Conservation (phyloP, 2,888 invertebrate species). For the Chymomyza fuscimana region DNA sequence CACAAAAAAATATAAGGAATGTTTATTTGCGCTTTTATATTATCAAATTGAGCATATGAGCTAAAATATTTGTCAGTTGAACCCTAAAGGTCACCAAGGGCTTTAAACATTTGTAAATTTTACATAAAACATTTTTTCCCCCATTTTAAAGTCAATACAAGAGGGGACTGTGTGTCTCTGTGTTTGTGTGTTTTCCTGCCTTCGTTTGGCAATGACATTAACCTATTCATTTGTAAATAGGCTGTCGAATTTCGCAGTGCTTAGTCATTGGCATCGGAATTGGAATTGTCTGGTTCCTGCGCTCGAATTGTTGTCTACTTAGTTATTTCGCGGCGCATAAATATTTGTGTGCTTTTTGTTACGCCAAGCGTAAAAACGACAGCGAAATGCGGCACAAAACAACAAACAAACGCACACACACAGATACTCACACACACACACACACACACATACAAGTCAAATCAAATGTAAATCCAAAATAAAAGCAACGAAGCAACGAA, state of each 20-base stretch:
- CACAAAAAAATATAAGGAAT: background rate
- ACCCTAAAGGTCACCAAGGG: background rate
- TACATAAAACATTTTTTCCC: background rate
- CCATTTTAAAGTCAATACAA: conserved; percentile 7
- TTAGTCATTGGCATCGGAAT: conserved; percentile 6
- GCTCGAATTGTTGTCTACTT: conserved; percentile 17
- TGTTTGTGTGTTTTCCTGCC: background rate
- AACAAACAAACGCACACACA: conserved; percentile 14
- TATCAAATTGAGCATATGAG: background rate
- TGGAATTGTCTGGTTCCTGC: background rate
- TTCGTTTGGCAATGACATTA: conserved; percentile 45
- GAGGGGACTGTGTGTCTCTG: background rate
- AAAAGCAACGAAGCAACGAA: conserved; percentile 47
- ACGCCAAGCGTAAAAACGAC: conserved; percentile 66
- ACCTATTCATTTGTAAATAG: conserved; percentile 73
- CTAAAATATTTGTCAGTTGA: background rate
- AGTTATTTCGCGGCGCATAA: conserved; percentile 56
- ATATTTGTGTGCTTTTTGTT: conserved; percentile 72
- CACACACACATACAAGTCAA: conserved; percentile 49
- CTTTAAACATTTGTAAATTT: background rate
- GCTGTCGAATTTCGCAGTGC: conserved; percentile 62
- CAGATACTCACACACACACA: conserved; percentile 3
- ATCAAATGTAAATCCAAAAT: conserved; percentile 74
- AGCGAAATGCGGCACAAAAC: conserved; percentile 35
- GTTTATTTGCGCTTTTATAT: background rate